Percentiles rank a stretch among this genome's conserved stretches.
Evolutionary conservation across 1,140 invertebrate genomes (phyloP).

Genomic region (Cydia pomonella): DNA sequence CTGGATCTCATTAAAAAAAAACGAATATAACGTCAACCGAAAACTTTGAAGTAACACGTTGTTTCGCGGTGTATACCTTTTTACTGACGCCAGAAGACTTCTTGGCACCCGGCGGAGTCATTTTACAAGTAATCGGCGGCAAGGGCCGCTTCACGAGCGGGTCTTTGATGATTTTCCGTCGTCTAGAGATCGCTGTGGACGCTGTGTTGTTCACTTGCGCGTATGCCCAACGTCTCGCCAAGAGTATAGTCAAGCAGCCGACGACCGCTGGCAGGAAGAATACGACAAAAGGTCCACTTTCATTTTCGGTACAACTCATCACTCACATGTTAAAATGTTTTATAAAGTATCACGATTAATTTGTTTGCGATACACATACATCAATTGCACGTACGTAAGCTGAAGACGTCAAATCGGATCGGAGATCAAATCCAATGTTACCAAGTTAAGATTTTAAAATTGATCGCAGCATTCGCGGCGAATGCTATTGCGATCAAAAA

Average conservation of each 20-base stretch:
- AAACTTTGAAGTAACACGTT: background rate
- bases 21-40: background rate
- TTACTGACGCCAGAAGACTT: conserved; percentile 56
- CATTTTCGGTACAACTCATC: conserved; percentile 81
- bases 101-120: conserved; percentile 64
- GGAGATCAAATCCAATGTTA: conserved; percentile 14
- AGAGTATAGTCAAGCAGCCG: conserved; percentile 76
- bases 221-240: conserved; percentile 76
- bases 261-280: conserved; percentile 78
- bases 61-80: conserved; percentile 52
- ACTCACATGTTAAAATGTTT: conserved; percentile 74
- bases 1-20: background rate
- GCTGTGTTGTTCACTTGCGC: conserved; percentile 72
- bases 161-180: conserved; percentile 78
- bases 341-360: conserved; percentile 65
- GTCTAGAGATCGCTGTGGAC: conserved; percentile 73
- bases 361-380: conserved; percentile 41
- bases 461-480: background rate
- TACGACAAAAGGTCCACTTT: conserved; percentile 79
- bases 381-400: background rate
- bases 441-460: background rate
- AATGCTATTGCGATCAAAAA: too few relatives aligned
- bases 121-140: conserved; percentile 67
- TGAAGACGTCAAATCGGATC: conserved; percentile 7
- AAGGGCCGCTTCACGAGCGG: conserved; percentile 72